Conservation (phyloP, 2,797 vertebrate genomes). For the Eulemur mongoz region DNA sequence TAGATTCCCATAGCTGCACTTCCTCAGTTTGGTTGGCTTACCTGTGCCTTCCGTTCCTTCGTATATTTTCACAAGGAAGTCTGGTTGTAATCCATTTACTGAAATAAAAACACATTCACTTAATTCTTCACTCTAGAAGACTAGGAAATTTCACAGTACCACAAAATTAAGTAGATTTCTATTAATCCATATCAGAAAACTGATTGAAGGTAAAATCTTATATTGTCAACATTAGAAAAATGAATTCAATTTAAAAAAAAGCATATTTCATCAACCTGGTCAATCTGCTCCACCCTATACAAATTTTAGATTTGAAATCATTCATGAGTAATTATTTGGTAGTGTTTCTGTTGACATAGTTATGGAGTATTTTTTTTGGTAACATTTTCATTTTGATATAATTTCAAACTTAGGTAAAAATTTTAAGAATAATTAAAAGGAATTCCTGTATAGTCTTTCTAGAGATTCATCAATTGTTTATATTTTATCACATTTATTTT, state of each 20-base stretch:
- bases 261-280: neutral
- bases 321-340: neutral
- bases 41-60: neutral
- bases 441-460: neutral
- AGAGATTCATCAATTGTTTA: neutral
- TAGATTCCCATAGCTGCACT: neutral
- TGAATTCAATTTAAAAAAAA: neutral
- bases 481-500: neutral
- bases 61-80: neutral
- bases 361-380: neutral
- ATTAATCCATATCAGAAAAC: neutral
- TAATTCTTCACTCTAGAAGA: neutral
- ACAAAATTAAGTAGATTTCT: neutral
- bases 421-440: neutral
- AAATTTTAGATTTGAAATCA: neutral
- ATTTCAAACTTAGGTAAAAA: neutral
- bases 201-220: neutral
- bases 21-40: neutral
- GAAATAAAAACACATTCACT: neutral
- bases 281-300: neutral
- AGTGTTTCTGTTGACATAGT: neutral
- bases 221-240: neutral
- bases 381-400: neutral
- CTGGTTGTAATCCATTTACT: neutral
- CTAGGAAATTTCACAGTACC: neutral